A percentile compares a stretch with the other conserved stretches of the same genome.
Evolutionary conservation across 2,113 vertebrate genomes (phyloP).

Genomic region (Oreocharis arfaki): DNA sequence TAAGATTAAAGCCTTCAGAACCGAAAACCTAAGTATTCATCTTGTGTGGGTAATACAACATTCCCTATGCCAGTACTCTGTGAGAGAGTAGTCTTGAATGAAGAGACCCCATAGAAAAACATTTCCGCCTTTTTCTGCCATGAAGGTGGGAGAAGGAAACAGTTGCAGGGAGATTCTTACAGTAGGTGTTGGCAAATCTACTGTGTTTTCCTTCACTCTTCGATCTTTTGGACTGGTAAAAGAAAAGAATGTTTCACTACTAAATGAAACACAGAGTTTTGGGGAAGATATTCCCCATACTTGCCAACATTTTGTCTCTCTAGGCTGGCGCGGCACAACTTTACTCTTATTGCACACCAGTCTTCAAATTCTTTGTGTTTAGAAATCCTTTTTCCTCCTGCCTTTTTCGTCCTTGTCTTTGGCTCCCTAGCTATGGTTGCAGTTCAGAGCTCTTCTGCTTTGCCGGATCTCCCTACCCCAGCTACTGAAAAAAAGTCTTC

Average conservation of each 20-base stretch:
- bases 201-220: background rate
- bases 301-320: background rate
- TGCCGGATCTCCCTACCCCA: background rate
- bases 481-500: background rate
- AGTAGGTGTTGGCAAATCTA: background rate
- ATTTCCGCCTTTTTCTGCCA: background rate
- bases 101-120: background rate
- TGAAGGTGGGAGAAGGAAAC: background rate
- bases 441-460: background rate
- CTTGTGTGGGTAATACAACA: background rate
- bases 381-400: fast-evolving
- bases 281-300: background rate
- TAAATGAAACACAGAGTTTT: background rate
- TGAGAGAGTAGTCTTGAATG: background rate
- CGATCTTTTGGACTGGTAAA: background rate
- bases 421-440: background rate
- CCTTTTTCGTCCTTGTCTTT: background rate
- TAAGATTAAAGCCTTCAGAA: background rate
- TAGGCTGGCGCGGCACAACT: background rate
- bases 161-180: background rate
- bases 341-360: background rate
- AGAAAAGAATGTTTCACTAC: background rate
- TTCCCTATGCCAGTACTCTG: background rate
- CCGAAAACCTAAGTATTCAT: background rate
- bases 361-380: background rate